Conservation (phyloP, 2,888 invertebrate genomes). For the Cephonodes hylas region DNA sequence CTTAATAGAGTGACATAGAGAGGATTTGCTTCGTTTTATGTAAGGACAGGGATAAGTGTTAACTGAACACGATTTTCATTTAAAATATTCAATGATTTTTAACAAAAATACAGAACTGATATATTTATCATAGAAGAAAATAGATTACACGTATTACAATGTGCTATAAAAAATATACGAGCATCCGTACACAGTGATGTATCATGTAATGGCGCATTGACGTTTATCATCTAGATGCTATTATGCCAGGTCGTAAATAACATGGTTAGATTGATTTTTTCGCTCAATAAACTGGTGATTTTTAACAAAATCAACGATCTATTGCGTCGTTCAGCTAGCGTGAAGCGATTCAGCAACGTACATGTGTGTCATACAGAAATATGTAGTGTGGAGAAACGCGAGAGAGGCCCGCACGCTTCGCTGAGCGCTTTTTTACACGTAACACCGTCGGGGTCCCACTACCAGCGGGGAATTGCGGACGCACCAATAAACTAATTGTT, state of each 20-base stretch:
- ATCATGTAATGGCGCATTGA: neutral
- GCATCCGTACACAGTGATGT: neutral
- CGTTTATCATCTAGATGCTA: slow-evolving; percentile 1
- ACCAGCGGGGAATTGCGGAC: slow-evolving; percentile 21
- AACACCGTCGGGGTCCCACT: slow-evolving; percentile 29
- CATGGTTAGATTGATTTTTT: slow-evolving; percentile 13
- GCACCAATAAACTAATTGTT: neutral
- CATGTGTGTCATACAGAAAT: slow-evolving; percentile 73
- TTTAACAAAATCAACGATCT: slow-evolving; percentile 13
- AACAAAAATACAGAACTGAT: too few species aligned
- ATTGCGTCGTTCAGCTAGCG: slow-evolving; percentile 50
- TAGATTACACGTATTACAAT: too few species aligned
- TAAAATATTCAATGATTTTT: too few species aligned
- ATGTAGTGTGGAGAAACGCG: slow-evolving; percentile 76
- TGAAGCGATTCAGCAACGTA: slow-evolving; percentile 59
- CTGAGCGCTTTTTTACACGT: slow-evolving; percentile 58
- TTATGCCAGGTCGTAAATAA: neutral
- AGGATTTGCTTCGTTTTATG: too few species aligned
- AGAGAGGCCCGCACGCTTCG: slow-evolving; percentile 62
- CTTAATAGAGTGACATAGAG: too few species aligned
- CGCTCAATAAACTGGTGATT: slow-evolving; percentile 5
- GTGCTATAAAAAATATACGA: too few species aligned
- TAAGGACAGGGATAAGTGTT: too few species aligned
- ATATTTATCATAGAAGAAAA: too few species aligned
- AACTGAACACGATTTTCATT: too few species aligned